These are phyloP conservation scores for Podarcis siculus DNA, from an alignment of 2,797 vertebrate genomes.

Conservation along the genomic window DNA sequence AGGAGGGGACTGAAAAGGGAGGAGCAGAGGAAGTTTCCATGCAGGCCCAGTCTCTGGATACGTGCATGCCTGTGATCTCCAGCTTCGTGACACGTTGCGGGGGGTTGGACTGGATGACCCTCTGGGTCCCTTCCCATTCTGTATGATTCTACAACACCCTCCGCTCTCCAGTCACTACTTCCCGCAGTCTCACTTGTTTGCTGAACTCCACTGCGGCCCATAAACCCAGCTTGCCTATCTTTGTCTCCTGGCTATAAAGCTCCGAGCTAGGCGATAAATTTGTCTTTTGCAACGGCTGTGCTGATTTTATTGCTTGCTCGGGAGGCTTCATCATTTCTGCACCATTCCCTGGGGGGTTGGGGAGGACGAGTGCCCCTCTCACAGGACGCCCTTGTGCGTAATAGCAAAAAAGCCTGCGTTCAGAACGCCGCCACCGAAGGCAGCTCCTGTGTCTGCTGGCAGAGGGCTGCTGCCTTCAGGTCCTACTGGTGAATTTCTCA, in stretches of 20 bases:
- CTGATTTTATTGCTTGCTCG: background rate
- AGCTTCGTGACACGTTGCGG: too few species aligned
- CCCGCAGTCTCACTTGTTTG: background rate
- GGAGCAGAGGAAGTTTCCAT: too few species aligned
- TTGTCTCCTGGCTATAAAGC: background rate
- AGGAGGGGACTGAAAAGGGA: too few species aligned
- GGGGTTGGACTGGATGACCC: too few species aligned
- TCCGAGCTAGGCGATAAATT: background rate
- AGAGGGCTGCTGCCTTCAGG: background rate
- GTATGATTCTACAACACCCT: too few species aligned
- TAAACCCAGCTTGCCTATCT: background rate
- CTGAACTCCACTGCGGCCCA: background rate
- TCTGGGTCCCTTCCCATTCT: too few species aligned
- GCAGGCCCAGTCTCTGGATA: too few species aligned
- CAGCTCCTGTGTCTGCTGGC: too few species aligned
- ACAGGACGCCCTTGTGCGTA: background rate
- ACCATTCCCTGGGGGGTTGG: background rate
- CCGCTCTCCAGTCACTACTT: fast-evolving
- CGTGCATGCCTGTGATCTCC: too few species aligned
- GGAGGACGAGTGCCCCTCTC: too few species aligned
- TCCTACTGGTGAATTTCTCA: background rate
- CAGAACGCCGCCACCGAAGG: background rate
- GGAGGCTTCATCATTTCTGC: background rate
- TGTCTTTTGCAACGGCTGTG: background rate
- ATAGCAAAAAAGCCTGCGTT: background rate